Conservation (phyloP, 2,797 vertebrate species). For the Valencia hispanica region DNA sequence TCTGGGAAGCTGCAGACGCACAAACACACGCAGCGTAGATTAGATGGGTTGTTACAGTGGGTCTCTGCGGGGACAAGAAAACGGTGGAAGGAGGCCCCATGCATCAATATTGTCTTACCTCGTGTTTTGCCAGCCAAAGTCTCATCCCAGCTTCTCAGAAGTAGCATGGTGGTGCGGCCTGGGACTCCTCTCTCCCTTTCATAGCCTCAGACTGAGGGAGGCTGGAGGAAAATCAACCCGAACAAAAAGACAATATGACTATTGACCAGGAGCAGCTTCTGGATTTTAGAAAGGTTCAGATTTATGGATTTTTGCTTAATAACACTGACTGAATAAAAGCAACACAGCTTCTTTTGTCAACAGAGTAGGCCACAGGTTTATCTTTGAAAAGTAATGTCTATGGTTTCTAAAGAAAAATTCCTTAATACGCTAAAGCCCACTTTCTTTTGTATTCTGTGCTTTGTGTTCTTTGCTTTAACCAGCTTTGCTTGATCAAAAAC, state of each 20-base stretch:
- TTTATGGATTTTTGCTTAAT: constrained; percentile 10
- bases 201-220: constrained; percentile 84
- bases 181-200: constrained; percentile 82
- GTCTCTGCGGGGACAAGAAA: constrained; percentile 18
- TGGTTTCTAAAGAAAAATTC: neutral
- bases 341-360: constrained; percentile 1
- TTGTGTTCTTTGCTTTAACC: constrained; percentile 30
- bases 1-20: constrained; percentile 25
- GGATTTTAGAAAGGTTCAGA: neutral
- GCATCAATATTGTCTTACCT: constrained; percentile 71
- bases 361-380: neutral
- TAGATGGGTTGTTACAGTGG: constrained; percentile 32
- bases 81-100: constrained; percentile 18
- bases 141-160: constrained; percentile 84
- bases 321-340: neutral
- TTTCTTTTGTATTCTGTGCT: neutral
- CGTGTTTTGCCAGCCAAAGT: constrained; percentile 80
- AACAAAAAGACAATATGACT: constrained; percentile 13
- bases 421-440: neutral
- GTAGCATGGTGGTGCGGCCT: constrained; percentile 84
- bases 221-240: constrained; percentile 57
- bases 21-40: constrained; percentile 44
- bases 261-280: constrained; percentile 4
- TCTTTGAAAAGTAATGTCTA: neutral
- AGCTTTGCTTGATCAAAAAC: constrained; percentile 35